phyloP scores from a whole-genome alignment of 2,888 invertebrate genomes.

The Aphodius granarius region DNA sequence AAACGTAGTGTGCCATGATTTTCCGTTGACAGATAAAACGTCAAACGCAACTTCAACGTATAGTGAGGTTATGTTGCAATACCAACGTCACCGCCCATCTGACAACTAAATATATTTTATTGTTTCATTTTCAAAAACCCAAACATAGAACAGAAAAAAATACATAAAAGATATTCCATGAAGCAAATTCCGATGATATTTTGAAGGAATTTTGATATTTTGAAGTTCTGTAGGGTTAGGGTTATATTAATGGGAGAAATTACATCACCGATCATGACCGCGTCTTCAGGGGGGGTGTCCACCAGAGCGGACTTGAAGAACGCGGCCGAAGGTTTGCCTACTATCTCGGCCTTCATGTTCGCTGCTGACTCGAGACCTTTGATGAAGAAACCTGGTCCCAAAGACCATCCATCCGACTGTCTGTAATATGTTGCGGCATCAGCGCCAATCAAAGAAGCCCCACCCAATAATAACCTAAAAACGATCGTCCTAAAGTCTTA shows the following conservation, averaged over 20 bases:
- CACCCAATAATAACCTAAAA: slow-evolving; percentile 62
- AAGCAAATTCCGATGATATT: too few species aligned
- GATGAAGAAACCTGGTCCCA: slow-evolving; percentile 85
- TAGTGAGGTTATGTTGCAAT: too few species aligned
- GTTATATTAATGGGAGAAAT: slow-evolving; percentile 39
- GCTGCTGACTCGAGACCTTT: slow-evolving; percentile 76
- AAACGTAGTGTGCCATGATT: too few species aligned
- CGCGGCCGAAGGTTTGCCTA: slow-evolving; percentile 73
- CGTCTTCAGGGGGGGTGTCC: slow-evolving; percentile 58
- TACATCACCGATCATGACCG: slow-evolving; percentile 85
- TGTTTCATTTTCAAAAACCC: too few species aligned
- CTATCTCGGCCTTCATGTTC: slow-evolving; percentile 64
- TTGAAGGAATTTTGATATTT: too few species aligned
- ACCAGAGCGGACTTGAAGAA: slow-evolving; percentile 65
- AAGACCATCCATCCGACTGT: slow-evolving; percentile 67
- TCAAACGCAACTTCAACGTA: too few species aligned
- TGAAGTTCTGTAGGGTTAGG: too few species aligned
- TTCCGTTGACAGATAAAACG: too few species aligned
- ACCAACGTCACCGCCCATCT: too few species aligned
- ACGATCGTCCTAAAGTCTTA: not conserved
- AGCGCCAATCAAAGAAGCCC: slow-evolving; percentile 73
- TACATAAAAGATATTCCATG: too few species aligned
- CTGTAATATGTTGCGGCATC: slow-evolving; percentile 79
- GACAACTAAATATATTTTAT: too few species aligned
- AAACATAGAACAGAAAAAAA: too few species aligned